A percentile compares a stretch with the other conserved stretches of the same genome.
phyloP scores from a whole-genome alignment of 2,888 invertebrate genomes.

The Cryptus armator region DNA sequence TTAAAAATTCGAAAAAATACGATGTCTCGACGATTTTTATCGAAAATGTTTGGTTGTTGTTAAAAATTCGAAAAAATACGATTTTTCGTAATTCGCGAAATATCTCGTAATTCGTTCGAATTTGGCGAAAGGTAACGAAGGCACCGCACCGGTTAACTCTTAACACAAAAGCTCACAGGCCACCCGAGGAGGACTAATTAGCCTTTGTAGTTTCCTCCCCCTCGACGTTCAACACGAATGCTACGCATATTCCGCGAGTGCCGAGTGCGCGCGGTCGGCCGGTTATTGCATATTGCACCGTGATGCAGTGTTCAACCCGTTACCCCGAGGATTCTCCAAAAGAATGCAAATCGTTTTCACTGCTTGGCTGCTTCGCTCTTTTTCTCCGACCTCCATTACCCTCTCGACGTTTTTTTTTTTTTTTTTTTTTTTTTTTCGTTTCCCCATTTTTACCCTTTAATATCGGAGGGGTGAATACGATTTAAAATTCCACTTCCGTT shows the following conservation, averaged over 20 bases:
- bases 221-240: slow-evolving; percentile 12
- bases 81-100: not conserved
- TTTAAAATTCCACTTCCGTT: not conserved
- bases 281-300: slow-evolving; percentile 23
- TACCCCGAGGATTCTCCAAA: slow-evolving; percentile 14
- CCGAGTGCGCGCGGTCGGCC: not conserved
- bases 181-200: slow-evolving; percentile 65
- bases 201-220: slow-evolving; percentile 54
- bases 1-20: not conserved
- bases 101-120: not conserved
- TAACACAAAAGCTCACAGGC: slow-evolving; percentile 34
- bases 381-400: not conserved
- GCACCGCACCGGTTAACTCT: slow-evolving; percentile 22
- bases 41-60: too few relatives aligned
- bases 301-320: slow-evolving; percentile 4
- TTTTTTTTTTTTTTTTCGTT: not conserved
- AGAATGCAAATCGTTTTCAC: slow-evolving; percentile 19
- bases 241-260: slow-evolving; percentile 1
- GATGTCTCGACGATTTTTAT: not conserved
- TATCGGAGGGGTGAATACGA: not conserved
- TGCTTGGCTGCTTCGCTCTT: not conserved
- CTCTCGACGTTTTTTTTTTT: not conserved
- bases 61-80: not conserved
- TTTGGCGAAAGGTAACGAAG: not conserved
- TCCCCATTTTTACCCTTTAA: not conserved